Base-by-base conservation (phyloP, 2,113 vertebrate genomes). In the Sylvietta virens region DNA sequence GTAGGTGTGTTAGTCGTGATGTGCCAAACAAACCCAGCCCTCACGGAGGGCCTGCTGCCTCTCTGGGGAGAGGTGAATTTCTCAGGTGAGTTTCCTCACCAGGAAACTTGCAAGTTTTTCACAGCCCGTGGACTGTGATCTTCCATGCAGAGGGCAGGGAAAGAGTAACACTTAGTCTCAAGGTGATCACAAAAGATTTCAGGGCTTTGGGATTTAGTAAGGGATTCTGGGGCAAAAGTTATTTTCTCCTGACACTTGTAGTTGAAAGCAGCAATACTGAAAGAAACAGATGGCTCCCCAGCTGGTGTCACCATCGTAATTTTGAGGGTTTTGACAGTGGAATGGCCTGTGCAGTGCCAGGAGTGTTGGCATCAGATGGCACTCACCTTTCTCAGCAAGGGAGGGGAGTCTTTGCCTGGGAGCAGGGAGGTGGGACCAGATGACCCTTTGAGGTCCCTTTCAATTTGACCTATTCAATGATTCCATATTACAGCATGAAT, bases 81-180 rank as follows among this genome's bases (percentile, higher is more conserved):
- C 40, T 40, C 40, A 40, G 40, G 11, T 40, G 40, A 40, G 40
- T 40, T 40, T 40, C 40, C 40, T 7, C 54, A 69, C 33, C 64
- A 30, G 54, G 8, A 53, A 23, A 69, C 28, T 33, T 39, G 2
- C 23, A 53, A 1, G 15, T n/a, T 39, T 86, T 54, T 54, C 47
- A 24, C 19, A 16, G 23, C n/a, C n/a, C 23, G 39, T 0, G 0
- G 12, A 30, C 0, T n/a, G 0, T 70, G 47, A 79, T 62, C 30
- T 40, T 40, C 40, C 40, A 17, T 40, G 30, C 40, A 54, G 28
- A 45, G 28, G 64, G 22, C 45, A 61, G 16, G 27, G 33, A 37
- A 40, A 39, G 13, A 13, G 40, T 70, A 33, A 24, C 15, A 11
- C 11, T 1, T 1, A n/a, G 20, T 54, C 30, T 62, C 24, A 54